A percentile compares a stretch with the other conserved stretches of the same genome.
Conservation (phyloP, 1,140 invertebrate genomes). For the Camponotus pennsylvanicus region DNA sequence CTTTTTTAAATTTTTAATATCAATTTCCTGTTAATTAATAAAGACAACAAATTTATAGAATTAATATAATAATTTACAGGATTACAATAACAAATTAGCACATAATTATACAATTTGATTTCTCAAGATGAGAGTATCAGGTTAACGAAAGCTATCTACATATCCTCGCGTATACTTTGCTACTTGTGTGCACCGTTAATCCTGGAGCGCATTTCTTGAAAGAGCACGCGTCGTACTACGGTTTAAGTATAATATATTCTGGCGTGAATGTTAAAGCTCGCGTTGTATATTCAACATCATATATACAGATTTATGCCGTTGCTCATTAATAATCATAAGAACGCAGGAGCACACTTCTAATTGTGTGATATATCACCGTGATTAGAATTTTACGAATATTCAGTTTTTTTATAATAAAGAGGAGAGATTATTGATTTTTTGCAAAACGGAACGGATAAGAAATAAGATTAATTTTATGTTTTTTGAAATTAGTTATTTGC, state of each 20-base stretch:
- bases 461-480: neutral
- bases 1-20: no score
- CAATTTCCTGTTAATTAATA: no score
- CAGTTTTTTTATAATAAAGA: neutral
- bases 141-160: neutral
- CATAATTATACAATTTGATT: no score
- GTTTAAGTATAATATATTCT: conserved; percentile 59
- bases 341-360: conserved; percentile 24
- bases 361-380: conserved; percentile 21
- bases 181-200: conserved; percentile 33
- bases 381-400: conserved; percentile 41
- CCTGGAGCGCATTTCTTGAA: conserved; percentile 46
- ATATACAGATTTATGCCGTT: conserved; percentile 13
- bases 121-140: no score
- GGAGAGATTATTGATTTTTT: neutral
- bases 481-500: neutral
- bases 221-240: conserved; percentile 38
- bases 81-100: no score
- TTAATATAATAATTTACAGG: no score
- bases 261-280: conserved; percentile 48
- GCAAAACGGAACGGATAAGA: neutral
- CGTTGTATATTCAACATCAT: conserved; percentile 50
- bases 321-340: conserved; percentile 53
- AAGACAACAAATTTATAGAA: no score
- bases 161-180: conserved; percentile 17